Percentiles rank a stretch among this genome's conserved stretches.
These are phyloP conservation scores for Apotomis betuletana DNA, from an alignment of 2,888 invertebrate species.

Conservation along the genomic window DNA sequence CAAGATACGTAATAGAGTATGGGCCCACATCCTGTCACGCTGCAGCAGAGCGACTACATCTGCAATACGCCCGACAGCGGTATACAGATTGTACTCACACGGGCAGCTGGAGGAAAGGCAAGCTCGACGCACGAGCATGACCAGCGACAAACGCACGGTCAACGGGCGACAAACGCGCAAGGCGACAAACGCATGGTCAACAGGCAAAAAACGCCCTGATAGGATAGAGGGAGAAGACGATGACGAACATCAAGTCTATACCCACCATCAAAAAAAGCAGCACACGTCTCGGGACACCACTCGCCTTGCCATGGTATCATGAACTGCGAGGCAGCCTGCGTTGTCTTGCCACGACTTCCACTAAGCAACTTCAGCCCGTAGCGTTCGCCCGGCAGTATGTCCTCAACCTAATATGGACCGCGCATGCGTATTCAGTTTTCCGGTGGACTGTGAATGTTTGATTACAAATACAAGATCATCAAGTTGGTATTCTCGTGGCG, in stretches of 20 bases:
- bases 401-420: constrained; percentile 34
- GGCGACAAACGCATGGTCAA: too few species aligned
- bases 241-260: background rate
- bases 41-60: too few species aligned
- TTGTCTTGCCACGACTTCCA: constrained; percentile 36
- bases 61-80: too few species aligned
- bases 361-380: constrained; percentile 35
- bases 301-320: constrained; percentile 45
- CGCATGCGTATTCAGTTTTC: constrained; percentile 40
- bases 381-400: constrained; percentile 37
- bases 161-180: too few species aligned
- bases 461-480: constrained; percentile 32
- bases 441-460: constrained; percentile 32
- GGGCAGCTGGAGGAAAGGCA: background rate
- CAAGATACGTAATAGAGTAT: too few species aligned
- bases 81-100: too few species aligned
- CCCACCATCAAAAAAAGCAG: constrained; percentile 2
- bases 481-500: constrained; percentile 19
- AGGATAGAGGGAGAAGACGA: background rate
- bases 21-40: too few species aligned
- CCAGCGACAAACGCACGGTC: background rate
- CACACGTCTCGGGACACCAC: constrained; percentile 23
- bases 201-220: too few species aligned
- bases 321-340: constrained; percentile 41
- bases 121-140: constrained; percentile 2